Percentiles rank a stretch among this genome's conserved stretches.
Evolutionary conservation across 2,888 invertebrate genomes (phyloP).

Genomic region (Agrotis puta): DNA sequence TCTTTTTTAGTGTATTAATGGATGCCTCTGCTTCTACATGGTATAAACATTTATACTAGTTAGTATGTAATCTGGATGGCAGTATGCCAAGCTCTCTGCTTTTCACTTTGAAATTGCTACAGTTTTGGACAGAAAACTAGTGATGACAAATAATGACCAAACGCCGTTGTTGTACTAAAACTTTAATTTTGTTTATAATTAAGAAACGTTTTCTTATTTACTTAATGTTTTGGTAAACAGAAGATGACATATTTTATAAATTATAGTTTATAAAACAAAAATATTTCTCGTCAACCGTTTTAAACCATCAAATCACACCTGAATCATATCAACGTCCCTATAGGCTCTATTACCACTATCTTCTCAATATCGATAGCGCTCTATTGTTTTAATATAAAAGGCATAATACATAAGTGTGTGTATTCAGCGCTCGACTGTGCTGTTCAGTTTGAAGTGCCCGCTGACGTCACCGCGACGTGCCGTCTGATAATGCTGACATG

Average conservation of each 20-base stretch:
- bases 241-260: neutral
- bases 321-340: slow-evolving; percentile 12
- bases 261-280: neutral
- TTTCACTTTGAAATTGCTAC: slow-evolving; percentile 50
- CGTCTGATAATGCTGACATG: slow-evolving; percentile 42
- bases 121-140: slow-evolving; percentile 52
- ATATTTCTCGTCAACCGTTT: slow-evolving; percentile 1
- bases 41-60: slow-evolving; percentile 10
- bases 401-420: slow-evolving; percentile 35
- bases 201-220: neutral
- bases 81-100: slow-evolving; percentile 42
- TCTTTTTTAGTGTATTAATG: slow-evolving; percentile 9
- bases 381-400: slow-evolving; percentile 50
- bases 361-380: slow-evolving; percentile 46
- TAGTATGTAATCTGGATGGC: slow-evolving; percentile 31
- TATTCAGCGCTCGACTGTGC: slow-evolving; percentile 35
- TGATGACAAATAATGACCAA: slow-evolving; percentile 46
- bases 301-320: slow-evolving; percentile 8
- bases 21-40: slow-evolving; percentile 6
- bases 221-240: neutral
- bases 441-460: slow-evolving; percentile 40
- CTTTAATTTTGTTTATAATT: slow-evolving; percentile 1
- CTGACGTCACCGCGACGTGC: slow-evolving; percentile 57
- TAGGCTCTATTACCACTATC: slow-evolving; percentile 32
- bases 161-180: slow-evolving; percentile 14